phyloP scores from a whole-genome alignment of 2,113 vertebrate genomes.

The Apodemus speciosus region DNA sequence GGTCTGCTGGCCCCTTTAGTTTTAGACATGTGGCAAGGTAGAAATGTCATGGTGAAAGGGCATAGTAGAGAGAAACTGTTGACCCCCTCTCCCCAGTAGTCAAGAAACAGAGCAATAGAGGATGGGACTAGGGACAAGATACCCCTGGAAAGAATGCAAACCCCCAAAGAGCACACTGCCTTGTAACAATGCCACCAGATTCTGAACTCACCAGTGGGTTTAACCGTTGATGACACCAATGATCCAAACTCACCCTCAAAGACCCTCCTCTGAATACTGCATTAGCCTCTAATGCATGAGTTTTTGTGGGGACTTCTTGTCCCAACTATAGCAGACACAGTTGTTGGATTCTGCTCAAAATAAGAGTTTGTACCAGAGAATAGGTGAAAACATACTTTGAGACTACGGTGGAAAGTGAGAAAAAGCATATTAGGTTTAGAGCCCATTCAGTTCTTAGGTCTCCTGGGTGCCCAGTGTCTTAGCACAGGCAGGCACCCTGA shows the following conservation, averaged over 20 bases:
- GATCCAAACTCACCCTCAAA: not conserved
- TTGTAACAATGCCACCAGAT: not conserved
- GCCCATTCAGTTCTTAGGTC: not conserved
- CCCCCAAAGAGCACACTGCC: not conserved
- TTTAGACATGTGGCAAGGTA: not conserved
- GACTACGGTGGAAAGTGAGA: not conserved
- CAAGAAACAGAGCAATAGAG: not conserved
- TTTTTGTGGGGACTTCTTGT: not conserved
- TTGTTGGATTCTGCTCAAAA: not conserved
- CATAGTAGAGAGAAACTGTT: not conserved
- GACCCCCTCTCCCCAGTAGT: too few relatives aligned
- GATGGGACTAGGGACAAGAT: not conserved
- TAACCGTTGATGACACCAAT: not conserved
- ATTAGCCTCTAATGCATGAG: too few relatives aligned
- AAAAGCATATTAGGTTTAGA: not conserved
- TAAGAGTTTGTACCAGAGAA: not conserved
- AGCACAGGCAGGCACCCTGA: not conserved
- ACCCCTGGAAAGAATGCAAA: not conserved
- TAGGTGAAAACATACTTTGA: not conserved
- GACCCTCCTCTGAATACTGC: not conserved
- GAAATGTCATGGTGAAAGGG: not conserved
- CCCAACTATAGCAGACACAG: not conserved
- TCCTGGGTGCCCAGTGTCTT: not conserved
- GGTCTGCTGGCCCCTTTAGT: not conserved
- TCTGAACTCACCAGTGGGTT: not conserved